Conservation (phyloP, 2,797 vertebrate species). For the Botia kubotai region DNA sequence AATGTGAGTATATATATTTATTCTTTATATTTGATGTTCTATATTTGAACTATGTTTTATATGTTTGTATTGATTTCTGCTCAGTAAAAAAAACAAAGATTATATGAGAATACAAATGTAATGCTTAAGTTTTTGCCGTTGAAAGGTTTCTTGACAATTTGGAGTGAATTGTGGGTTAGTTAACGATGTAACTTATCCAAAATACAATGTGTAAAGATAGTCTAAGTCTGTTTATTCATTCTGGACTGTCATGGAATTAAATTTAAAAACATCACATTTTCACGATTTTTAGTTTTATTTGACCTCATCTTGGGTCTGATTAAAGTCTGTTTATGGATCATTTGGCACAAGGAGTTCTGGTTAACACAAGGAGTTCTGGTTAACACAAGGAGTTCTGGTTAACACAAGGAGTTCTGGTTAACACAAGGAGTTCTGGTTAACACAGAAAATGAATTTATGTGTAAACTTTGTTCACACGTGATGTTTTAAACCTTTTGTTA, state of each 20-base stretch:
- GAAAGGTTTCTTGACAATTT: background rate
- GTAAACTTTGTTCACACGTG: background rate
- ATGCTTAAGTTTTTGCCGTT: background rate
- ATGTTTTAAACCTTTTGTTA: slow-evolving; percentile 15
- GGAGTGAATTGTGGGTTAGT: too few relatives aligned
- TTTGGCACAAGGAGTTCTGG: background rate
- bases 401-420: background rate
- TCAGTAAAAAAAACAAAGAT: background rate
- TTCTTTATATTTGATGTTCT: background rate
- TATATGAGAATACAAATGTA: background rate
- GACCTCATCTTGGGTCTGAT: too few relatives aligned
- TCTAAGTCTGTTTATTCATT: background rate
- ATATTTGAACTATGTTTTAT: background rate
- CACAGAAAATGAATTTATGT: background rate
- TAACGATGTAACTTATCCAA: background rate
- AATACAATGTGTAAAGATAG: background rate
- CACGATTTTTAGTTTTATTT: background rate
- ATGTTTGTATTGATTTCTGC: background rate
- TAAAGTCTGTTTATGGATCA: background rate
- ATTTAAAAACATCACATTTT: too few relatives aligned
- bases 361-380: too few relatives aligned
- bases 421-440: too few relatives aligned
- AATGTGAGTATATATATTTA: slow-evolving; percentile 56
- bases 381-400: too few relatives aligned
- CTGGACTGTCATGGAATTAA: background rate